These are phyloP conservation scores for Pseudochromis fuscus DNA, from an alignment of 2,797 vertebrate species.

Conservation along the genomic window DNA sequence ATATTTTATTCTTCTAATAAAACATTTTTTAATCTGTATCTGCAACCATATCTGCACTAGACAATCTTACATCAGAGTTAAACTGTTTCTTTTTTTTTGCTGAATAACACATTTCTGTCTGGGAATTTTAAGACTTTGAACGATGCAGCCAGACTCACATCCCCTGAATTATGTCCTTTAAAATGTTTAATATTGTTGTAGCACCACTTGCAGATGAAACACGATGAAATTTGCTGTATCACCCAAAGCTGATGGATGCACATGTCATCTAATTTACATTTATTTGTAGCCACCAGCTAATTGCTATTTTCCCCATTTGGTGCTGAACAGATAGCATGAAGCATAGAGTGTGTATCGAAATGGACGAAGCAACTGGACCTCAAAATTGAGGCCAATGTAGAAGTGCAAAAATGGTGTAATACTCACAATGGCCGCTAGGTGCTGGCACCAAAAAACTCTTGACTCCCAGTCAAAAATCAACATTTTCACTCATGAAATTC, in stretches of 20 bases:
- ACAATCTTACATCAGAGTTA: no score
- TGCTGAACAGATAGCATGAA: no score
- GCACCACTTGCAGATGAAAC: not conserved
- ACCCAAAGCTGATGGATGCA: not conserved
- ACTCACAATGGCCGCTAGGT: no score
- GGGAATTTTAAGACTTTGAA: not conserved
- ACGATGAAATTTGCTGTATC: not conserved
- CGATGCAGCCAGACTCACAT: not conserved
- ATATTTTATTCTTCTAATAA: constrained; percentile 2
- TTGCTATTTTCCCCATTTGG: no score
- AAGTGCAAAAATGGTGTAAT: no score
- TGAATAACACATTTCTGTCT: not conserved
- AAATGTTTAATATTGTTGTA: not conserved
- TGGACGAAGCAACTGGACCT: no score
- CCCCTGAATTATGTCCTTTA: not conserved
- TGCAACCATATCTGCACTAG: not conserved
- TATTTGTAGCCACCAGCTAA: no score
- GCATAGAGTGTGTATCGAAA: no score
- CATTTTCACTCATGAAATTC: no score
- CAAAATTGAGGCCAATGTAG: no score
- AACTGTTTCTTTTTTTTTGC: not conserved
- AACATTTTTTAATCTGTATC: constrained; percentile 22
- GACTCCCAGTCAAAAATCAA: no score
- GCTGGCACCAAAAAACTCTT: no score
- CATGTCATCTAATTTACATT: not conserved